phyloP scores from a whole-genome alignment of 2,113 vertebrate species.

The Pholis gunnellus region DNA sequence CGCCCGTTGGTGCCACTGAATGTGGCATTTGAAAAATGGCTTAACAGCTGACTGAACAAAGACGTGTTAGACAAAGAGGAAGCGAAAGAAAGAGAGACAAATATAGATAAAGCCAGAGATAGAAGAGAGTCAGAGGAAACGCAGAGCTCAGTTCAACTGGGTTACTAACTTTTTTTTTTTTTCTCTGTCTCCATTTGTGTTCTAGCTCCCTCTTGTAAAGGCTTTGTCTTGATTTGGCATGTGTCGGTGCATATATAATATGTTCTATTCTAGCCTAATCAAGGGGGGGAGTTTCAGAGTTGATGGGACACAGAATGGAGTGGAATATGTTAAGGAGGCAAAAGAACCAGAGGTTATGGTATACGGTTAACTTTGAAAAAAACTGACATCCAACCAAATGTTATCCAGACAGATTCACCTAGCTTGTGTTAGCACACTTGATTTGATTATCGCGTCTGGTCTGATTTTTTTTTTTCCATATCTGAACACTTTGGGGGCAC shows the following conservation, averaged over 20 bases:
- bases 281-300: neutral
- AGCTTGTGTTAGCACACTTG: neutral
- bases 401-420: too few species aligned
- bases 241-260: constrained; percentile 8
- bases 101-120: constrained; percentile 46
- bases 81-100: constrained; percentile 36
- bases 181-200: constrained; percentile 41
- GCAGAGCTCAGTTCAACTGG: constrained; percentile 46
- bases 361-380: neutral
- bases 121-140: constrained; percentile 37
- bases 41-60: constrained; percentile 69
- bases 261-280: constrained; percentile 20
- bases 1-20: constrained; percentile 59
- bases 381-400: too few species aligned
- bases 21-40: constrained; percentile 67
- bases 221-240: constrained; percentile 53
- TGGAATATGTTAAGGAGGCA: constrained; percentile 2
- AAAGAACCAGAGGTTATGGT: neutral
- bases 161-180: constrained; percentile 51
- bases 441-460: too few species aligned
- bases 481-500: too few species aligned
- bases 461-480: too few species aligned
- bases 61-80: constrained; percentile 59
- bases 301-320: neutral
- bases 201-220: constrained; percentile 35